phyloP scores from a whole-genome alignment of 2,797 vertebrate genomes.

The Heliangelus exortis region DNA sequence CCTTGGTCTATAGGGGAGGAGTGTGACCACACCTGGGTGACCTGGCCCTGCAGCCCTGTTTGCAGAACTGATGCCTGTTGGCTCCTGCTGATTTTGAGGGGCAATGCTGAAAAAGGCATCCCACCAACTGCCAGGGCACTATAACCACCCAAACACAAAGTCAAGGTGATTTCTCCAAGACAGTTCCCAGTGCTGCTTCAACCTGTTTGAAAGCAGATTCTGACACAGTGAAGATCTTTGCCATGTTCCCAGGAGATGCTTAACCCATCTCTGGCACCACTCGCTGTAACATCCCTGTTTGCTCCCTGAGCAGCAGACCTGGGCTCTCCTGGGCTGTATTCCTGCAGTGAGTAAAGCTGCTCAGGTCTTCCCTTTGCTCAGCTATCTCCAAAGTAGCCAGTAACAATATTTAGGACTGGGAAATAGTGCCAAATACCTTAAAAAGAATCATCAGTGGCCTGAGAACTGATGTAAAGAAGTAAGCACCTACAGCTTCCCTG shows the following conservation, averaged over 20 bases:
- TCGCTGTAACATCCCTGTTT: not conserved
- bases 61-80: not conserved
- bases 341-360: not conserved
- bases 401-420: not conserved
- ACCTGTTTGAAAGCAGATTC: not conserved
- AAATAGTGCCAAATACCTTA: not conserved
- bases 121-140: accelerated
- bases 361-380: accelerated
- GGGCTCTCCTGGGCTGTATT: not conserved
- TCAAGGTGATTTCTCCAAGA: not conserved
- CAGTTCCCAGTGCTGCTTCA: not conserved
- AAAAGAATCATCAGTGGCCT: not conserved
- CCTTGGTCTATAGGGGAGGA: not conserved
- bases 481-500: not conserved
- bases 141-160: not conserved
- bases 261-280: not conserved
- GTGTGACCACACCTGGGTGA: not conserved
- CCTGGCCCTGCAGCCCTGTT: not conserved
- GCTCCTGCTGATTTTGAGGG: not conserved
- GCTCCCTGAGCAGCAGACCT: not conserved
- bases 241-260: not conserved
- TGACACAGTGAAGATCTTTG: not conserved
- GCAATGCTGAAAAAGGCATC: not conserved
- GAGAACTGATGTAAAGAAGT: not conserved
- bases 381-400: not conserved